Base-by-base conservation (phyloP, 2,888 invertebrate species). In the Copidosoma aretas region DNA sequence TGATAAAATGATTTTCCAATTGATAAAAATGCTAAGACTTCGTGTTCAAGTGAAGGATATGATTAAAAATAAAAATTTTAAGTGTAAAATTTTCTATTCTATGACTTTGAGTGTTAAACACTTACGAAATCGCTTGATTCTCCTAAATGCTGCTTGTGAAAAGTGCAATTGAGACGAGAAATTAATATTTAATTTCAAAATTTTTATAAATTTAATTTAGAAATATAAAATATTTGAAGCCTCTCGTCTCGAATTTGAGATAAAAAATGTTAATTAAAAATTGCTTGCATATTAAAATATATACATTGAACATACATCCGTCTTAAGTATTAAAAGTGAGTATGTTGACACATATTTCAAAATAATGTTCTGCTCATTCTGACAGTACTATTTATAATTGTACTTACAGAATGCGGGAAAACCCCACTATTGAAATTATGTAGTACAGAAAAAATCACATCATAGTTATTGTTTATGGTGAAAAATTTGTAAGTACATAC, bases 111-210 rank as follows among this genome's bases (percentile, higher is more conserved):
- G 41, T 24, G 49, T 78, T 77, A 41, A 66, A 77, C 77, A 83
- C 83, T 83, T 83, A 83, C 83, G 82, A 83, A 82, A 82, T 80
- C 82, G 79, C 79, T 83, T 83, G 80, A 77, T 78, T 82, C 82
- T 83, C 82, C 83, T 79, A 81, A 81, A 82, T 78, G 83, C 83
- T 83, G 83, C 83, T 83, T 83, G 83, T 76, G 77, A 80, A 70
- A 75, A 80, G 76, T 77, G 76, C 64, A 71, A 75, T 67, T 74
- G 66, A 73, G 73, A 78, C 72, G 75, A 71, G 68, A 63, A 60
- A 69, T 68, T 67, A 57, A 60, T 49, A 56, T 67, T 57, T 53
- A 39, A 54, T 54, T 53, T 39, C 14, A 32, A 54, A 54, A 43
- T 25, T 51, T 39, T 15, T 10, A 62, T 52, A 57, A 52, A 46